These are phyloP conservation scores for Oreochromis grahami DNA, from an alignment of 2,797 vertebrate genomes.

Conservation along the genomic window DNA sequence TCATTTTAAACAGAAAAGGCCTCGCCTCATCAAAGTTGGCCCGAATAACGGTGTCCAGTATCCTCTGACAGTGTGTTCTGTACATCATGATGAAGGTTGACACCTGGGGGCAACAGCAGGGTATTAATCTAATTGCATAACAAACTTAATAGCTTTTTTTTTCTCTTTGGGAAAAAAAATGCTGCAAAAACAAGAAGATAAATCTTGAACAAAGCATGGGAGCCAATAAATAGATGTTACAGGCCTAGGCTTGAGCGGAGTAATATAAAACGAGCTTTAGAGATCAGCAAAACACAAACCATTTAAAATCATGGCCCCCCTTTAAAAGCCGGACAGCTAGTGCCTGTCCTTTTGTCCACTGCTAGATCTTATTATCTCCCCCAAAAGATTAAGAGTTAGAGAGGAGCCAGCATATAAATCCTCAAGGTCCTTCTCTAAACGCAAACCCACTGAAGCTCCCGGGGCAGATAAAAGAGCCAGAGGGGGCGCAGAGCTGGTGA, in stretches of 20 bases:
- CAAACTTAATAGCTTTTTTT: slow-evolving; percentile 6
- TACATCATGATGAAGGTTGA: slow-evolving; percentile 99
- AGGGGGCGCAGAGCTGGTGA: slow-evolving; percentile 64
- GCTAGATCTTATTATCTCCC: slow-evolving; percentile 81
- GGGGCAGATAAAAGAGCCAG: slow-evolving; percentile 69
- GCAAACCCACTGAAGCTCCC: slow-evolving; percentile 69
- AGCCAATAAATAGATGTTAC: slow-evolving; percentile 69
- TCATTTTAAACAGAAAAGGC: background rate
- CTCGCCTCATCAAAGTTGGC: slow-evolving; percentile 99
- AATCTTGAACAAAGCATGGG: slow-evolving; percentile 68
- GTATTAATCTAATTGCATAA: slow-evolving; percentile 31
- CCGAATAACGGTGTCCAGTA: slow-evolving; percentile 98
- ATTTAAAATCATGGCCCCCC: slow-evolving; percentile 78
- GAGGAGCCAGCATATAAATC: slow-evolving; percentile 81
- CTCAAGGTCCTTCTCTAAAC: slow-evolving; percentile 76
- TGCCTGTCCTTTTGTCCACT: slow-evolving; percentile 75
- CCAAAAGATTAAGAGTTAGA: slow-evolving; percentile 81
- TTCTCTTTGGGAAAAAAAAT: background rate
- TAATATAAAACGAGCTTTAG: slow-evolving; percentile 73
- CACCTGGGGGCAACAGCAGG: slow-evolving; percentile 78
- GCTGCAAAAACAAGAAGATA: slow-evolving; percentile 72
- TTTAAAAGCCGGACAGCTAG: slow-evolving; percentile 77
- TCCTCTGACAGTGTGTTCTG: slow-evolving; percentile 98
- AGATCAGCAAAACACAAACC: slow-evolving; percentile 79
- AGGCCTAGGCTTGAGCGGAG: slow-evolving; percentile 52